These are phyloP conservation scores for Gila orcuttii DNA, from an alignment of 2,113 vertebrate species.

Conservation along the genomic window DNA sequence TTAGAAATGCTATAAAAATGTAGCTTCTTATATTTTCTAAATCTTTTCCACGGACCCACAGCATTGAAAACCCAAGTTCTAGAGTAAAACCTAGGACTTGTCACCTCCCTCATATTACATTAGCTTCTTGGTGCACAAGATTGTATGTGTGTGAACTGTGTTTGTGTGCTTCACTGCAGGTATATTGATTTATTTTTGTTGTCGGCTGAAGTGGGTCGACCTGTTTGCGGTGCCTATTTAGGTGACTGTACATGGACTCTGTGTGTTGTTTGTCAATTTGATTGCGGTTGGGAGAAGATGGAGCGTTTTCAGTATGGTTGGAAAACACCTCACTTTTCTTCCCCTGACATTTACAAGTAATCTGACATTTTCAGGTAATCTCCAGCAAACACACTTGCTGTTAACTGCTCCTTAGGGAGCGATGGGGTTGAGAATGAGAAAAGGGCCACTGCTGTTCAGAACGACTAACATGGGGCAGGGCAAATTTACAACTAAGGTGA, in stretches of 20 bases:
- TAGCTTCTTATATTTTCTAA: background rate
- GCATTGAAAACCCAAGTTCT: background rate
- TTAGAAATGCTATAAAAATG: background rate
- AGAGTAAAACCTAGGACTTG: background rate
- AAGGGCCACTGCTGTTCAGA: slow-evolving; percentile 23
- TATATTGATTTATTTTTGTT: slow-evolving; percentile 31
- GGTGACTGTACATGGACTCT: slow-evolving; percentile 7
- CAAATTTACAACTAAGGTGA: slow-evolving; percentile 62
- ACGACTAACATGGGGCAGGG: slow-evolving; percentile 27
- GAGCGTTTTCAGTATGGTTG: slow-evolving; percentile 7
- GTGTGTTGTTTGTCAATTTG: slow-evolving; percentile 32
- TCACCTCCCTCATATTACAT: background rate
- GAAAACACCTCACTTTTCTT: slow-evolving; percentile 48
- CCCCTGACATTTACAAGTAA: slow-evolving; percentile 56
- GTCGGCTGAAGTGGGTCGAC: slow-evolving; percentile 13
- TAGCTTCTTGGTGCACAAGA: slow-evolving; percentile 11
- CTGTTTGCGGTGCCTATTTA: slow-evolving; percentile 18
- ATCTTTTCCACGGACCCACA: background rate
- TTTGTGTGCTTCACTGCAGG: slow-evolving; percentile 36
- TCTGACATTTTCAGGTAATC: slow-evolving; percentile 50
- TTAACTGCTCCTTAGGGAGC: slow-evolving; percentile 46
- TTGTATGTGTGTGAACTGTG: background rate
- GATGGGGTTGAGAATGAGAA: slow-evolving; percentile 20
- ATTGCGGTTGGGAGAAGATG: background rate
- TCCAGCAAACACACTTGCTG: slow-evolving; percentile 42